Percentiles rank a stretch among this genome's conserved stretches.
Evolutionary conservation across 2,888 invertebrate species (phyloP).

Genomic region (Plagiodera versicolora): DNA sequence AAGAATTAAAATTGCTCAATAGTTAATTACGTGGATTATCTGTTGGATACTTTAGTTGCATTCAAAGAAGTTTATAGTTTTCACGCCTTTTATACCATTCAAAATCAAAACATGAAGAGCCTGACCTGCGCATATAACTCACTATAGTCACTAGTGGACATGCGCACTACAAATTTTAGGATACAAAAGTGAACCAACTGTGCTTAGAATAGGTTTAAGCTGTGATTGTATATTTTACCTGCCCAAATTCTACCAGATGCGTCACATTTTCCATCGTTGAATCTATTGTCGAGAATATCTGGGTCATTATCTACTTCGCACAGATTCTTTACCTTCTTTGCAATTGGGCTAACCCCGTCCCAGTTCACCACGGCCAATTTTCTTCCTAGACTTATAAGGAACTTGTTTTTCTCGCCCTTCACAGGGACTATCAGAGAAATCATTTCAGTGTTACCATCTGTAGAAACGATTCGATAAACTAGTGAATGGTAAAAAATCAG

Average conservation of each 20-base stretch:
- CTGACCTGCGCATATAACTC: no score
- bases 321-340: constrained; percentile 57
- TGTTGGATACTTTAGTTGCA: no score
- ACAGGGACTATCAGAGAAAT: constrained; percentile 43
- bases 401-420: constrained; percentile 62
- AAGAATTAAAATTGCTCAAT: no score
- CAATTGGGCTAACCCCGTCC: constrained; percentile 62
- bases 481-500: neutral
- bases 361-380: constrained; percentile 64
- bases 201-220: no score
- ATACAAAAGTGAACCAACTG: no score
- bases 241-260: constrained; percentile 69
- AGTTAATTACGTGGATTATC: no score
- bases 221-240: constrained; percentile 34
- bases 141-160: no score
- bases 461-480: no score
- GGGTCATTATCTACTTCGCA: constrained; percentile 62
- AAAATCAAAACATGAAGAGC: no score
- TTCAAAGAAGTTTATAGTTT: no score
- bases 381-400: constrained; percentile 65
- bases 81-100: no score
- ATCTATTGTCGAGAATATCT: constrained; percentile 57
- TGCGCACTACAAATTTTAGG: no score
- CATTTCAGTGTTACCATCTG: neutral
- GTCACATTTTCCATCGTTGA: constrained; percentile 83